These are phyloP conservation scores for Leucophenga montana DNA, from an alignment of 2,888 invertebrate genomes.

Conservation along the genomic window DNA sequence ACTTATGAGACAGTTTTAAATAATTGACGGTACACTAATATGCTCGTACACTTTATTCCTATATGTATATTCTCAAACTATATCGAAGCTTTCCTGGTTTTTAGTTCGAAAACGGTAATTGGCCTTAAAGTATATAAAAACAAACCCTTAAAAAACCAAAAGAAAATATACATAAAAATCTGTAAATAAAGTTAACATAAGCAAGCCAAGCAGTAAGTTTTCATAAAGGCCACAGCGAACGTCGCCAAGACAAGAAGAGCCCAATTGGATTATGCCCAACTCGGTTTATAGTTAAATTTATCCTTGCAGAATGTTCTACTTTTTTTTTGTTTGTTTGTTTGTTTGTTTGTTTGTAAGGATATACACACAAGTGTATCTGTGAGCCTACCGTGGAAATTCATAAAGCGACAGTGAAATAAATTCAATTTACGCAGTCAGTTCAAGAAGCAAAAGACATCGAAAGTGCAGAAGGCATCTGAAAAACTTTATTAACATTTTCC, in stretches of 20 bases:
- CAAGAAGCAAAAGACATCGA: background rate
- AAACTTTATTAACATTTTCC: constrained; percentile 65
- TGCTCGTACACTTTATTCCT: too few species aligned
- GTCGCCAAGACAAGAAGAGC: too few species aligned
- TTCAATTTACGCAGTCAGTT: constrained; percentile 17
- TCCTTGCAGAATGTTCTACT: background rate
- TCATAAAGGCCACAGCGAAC: too few species aligned
- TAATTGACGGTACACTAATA: too few species aligned
- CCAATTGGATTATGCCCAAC: too few species aligned
- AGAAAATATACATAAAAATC: background rate
- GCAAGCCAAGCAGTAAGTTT: too few species aligned
- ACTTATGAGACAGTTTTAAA: too few species aligned
- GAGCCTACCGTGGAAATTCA: background rate
- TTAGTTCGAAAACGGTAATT: constrained; percentile 5
- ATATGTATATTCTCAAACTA: too few species aligned
- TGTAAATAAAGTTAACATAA: too few species aligned
- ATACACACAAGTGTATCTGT: too few species aligned
- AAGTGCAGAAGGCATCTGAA: constrained; percentile 25
- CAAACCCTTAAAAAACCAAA: background rate
- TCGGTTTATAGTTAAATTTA: too few species aligned
- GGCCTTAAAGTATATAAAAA: background rate
- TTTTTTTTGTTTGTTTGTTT: background rate
- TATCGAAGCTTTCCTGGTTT: too few species aligned
- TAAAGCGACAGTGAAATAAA: constrained; percentile 7
- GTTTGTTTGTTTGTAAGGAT: background rate